phyloP scores from a whole-genome alignment of 1,140 invertebrate genomes.

The Bombus impatiens region DNA sequence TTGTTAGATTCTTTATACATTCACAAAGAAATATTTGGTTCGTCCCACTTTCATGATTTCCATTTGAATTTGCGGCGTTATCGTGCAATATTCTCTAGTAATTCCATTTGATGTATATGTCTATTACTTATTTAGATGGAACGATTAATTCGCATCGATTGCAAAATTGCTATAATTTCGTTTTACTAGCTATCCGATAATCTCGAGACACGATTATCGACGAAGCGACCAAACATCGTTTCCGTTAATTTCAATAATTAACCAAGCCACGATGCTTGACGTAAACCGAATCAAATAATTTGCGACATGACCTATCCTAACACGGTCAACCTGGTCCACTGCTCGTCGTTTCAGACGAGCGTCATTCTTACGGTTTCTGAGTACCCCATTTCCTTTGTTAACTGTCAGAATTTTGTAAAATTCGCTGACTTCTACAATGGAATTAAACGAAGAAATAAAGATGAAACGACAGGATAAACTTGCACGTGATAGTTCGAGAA shows the following conservation, averaged over 20 bases:
- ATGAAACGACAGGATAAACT: no score
- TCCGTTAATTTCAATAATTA: constrained; percentile 30
- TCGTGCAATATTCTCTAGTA: neutral
- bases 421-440: no score
- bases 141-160: neutral
- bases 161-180: neutral
- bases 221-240: neutral
- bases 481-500: neutral
- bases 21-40: no score
- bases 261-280: neutral
- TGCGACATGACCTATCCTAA: neutral
- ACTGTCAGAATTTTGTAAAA: neutral
- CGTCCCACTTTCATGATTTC: no score
- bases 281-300: neutral
- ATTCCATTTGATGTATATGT: neutral
- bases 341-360: no score
- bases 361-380: neutral
- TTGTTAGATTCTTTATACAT: neutral
- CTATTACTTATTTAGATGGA: neutral
- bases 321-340: neutral
- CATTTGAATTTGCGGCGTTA: neutral
- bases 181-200: neutral
- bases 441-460: neutral
- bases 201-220: constrained; percentile 26
- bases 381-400: neutral